phyloP scores from a whole-genome alignment of 2,113 vertebrate species.

The Mustela lutreola region DNA sequence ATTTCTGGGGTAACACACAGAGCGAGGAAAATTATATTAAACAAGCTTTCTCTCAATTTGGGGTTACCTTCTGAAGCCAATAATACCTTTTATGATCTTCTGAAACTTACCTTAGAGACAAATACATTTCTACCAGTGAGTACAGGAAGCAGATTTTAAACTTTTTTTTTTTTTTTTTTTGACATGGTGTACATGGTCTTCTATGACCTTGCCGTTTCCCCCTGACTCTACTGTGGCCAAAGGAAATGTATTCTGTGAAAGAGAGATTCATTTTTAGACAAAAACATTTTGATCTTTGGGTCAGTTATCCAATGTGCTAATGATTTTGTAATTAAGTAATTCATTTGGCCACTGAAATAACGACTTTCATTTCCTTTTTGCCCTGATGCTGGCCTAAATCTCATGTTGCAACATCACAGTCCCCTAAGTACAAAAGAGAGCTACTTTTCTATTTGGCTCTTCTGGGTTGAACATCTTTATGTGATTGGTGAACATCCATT shows the following conservation, averaged over 20 bases:
- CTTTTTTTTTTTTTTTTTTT: background rate
- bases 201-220: background rate
- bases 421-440: background rate
- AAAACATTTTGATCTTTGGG: slow-evolving; percentile 40
- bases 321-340: slow-evolving; percentile 26
- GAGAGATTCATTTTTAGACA: slow-evolving; percentile 53
- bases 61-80: background rate
- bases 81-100: background rate
- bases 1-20: background rate
- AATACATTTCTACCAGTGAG: background rate
- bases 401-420: background rate
- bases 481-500: background rate
- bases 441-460: background rate
- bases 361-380: background rate
- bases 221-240: background rate
- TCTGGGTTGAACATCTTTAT: background rate
- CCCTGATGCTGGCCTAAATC: background rate
- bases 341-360: slow-evolving; percentile 25
- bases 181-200: background rate
- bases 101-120: background rate
- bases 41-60: background rate
- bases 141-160: background rate
- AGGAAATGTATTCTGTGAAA: background rate
- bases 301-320: background rate
- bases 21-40: background rate